A percentile compares a stretch with the other conserved stretches of the same genome.
phyloP scores from a whole-genome alignment of 1,140 invertebrate species.

The Copidosoma floridanum region DNA sequence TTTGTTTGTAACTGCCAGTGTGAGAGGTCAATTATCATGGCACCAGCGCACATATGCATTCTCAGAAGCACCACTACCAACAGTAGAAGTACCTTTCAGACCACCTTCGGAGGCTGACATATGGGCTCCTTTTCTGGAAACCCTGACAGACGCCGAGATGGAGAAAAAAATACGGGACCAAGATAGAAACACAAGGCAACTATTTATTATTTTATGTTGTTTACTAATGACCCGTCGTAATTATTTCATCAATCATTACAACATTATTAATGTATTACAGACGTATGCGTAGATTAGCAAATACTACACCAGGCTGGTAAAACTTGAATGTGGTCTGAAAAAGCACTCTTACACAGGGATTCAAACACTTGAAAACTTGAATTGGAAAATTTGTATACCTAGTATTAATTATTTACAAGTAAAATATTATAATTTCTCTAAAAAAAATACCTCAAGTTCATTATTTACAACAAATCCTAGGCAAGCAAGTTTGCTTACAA shows the following conservation, averaged over 20 bases:
- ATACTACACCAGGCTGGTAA: constrained; percentile 88
- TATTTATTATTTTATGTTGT: too few species aligned
- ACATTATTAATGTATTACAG: constrained; percentile 54
- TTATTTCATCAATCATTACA: constrained; percentile 24
- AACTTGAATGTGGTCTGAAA: too few species aligned
- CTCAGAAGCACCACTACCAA: constrained; percentile 92
- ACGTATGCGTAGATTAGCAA: constrained; percentile 91
- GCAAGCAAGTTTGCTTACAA: too few species aligned
- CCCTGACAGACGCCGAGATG: constrained; percentile 98
- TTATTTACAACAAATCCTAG: too few species aligned
- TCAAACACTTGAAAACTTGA: too few species aligned
- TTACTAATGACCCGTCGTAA: background rate
- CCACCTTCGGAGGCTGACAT: constrained; percentile 93
- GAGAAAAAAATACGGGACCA: constrained; percentile 99
- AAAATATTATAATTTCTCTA: too few species aligned
- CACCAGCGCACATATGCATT: constrained; percentile 98
- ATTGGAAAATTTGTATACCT: too few species aligned
- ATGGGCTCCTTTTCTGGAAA: constrained; percentile 98
- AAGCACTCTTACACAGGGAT: too few species aligned
- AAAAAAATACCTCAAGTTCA: too few species aligned
- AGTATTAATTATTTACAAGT: too few species aligned
- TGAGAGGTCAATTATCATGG: constrained; percentile 94
- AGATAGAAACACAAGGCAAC: constrained; percentile 92
- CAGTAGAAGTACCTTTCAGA: constrained; percentile 92
- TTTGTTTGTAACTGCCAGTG: constrained; percentile 52